phyloP scores from a whole-genome alignment of 2,888 invertebrate genomes.

The Anthoptus insignis region DNA sequence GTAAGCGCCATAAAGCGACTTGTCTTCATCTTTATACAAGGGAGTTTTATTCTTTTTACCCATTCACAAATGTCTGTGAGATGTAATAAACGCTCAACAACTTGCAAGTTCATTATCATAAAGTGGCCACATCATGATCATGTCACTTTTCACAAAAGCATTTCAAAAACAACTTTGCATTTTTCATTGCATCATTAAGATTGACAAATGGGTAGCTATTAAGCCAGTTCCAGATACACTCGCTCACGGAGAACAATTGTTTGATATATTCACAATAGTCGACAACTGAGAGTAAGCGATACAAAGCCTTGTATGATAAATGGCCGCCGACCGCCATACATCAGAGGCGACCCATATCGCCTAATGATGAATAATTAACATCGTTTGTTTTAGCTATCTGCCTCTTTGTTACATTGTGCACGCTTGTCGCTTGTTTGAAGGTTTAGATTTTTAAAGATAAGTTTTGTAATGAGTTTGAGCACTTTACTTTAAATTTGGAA shows the following conservation, averaged over 20 bases:
- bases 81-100: neutral
- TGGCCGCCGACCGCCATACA: constrained; percentile 56
- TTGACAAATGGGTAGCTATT: constrained; percentile 36
- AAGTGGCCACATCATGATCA: constrained; percentile 12
- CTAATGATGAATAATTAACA: constrained; percentile 77
- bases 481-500: neutral
- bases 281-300: constrained; percentile 41
- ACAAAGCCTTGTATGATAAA: constrained; percentile 58
- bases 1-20: neutral
- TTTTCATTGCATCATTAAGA: constrained; percentile 37
- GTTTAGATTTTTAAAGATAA: constrained; percentile 1
- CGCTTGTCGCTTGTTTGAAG: neutral
- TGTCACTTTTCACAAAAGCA: constrained; percentile 28
- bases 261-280: constrained; percentile 43
- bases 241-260: constrained; percentile 37
- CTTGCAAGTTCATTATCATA: constrained; percentile 16
- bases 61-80: neutral
- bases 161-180: constrained; percentile 33
- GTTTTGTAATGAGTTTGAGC: neutral
- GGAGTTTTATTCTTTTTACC: neutral
- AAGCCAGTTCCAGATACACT: constrained; percentile 37
- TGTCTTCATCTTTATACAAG: neutral
- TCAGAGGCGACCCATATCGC: constrained; percentile 55
- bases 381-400: constrained; percentile 63
- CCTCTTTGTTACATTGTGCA: constrained; percentile 48